Percentiles rank a stretch among this genome's conserved stretches.
Conservation (phyloP, 2,113 vertebrate genomes). For the Paedocypris sp. region DNA sequence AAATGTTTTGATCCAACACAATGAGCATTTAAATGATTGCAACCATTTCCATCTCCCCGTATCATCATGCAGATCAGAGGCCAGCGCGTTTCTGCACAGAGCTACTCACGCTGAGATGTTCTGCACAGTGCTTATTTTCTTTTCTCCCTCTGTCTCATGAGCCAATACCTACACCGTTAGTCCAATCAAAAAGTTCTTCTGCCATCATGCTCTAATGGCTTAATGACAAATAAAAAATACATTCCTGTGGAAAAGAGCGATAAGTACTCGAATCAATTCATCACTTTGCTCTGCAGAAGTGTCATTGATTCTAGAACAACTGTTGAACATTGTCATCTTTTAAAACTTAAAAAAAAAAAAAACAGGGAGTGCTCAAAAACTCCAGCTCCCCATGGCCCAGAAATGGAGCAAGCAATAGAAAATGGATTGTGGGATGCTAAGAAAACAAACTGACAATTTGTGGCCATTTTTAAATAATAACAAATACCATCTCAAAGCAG, state of each 20-base stretch:
- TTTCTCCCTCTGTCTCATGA: not conserved
- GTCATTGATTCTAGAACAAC: not conserved
- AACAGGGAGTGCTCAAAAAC: too few species aligned
- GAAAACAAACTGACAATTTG: too few species aligned
- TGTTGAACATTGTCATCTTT: conserved; percentile 6
- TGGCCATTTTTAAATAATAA: too few species aligned
- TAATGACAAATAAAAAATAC: not conserved
- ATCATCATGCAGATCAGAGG: conserved; percentile 7
- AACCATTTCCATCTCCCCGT: not conserved
- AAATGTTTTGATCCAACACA: conserved; percentile 8
- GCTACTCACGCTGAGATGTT: not conserved
- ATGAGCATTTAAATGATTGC: conserved; percentile 13
- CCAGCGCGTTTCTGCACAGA: not conserved
- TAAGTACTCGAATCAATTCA: not conserved
- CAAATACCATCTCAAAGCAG: too few species aligned
- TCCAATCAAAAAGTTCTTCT: not conserved
- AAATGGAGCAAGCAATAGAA: too few species aligned
- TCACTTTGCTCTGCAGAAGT: not conserved
- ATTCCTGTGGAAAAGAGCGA: not conserved
- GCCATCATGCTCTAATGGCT: not conserved
- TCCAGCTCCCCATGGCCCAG: too few species aligned
- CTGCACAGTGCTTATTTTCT: not conserved
- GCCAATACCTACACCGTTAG: not conserved
- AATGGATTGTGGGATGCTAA: too few species aligned
- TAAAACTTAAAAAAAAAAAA: too few species aligned